Percentiles rank a stretch among this genome's conserved stretches.
phyloP scores from a whole-genome alignment of 1,140 invertebrate species.

The Drosophila sucinea region DNA sequence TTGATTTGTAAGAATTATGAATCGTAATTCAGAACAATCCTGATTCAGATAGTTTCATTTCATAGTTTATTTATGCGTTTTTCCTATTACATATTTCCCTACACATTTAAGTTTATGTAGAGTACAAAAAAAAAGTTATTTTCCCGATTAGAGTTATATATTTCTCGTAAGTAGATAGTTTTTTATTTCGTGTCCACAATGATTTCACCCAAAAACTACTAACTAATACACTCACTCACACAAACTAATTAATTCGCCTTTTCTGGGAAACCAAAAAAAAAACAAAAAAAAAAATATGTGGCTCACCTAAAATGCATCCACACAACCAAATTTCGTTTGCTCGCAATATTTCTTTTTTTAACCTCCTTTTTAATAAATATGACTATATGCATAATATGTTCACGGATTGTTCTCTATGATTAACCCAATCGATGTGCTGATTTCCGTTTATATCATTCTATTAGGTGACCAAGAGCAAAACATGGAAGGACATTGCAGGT shows the following conservation, averaged over 20 bases:
- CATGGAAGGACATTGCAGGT: conserved; percentile 98
- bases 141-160: neutral
- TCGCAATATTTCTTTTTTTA: conserved; percentile 44
- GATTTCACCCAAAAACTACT: conserved; percentile 6
- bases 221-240: neutral
- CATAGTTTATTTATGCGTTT: neutral
- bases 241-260: neutral
- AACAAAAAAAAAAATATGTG: conserved; percentile 5
- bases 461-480: conserved; percentile 98
- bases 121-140: neutral
- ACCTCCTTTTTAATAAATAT: conserved; percentile 35
- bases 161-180: neutral
- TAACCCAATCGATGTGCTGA: neutral
- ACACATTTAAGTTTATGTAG: neutral
- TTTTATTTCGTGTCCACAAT: conserved; percentile 9
- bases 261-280: neutral
- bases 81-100: neutral
- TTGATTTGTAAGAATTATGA: neutral
- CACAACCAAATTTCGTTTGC: conserved; percentile 36
- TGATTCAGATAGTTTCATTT: neutral
- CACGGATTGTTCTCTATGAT: neutral
- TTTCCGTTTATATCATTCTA: conserved; percentile 22
- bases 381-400: neutral
- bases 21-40: neutral
- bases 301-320: conserved; percentile 39